Percentiles rank a stretch among this genome's conserved stretches.
phyloP scores from a whole-genome alignment of 2,113 vertebrate species.

The Petaurus breviceps region DNA sequence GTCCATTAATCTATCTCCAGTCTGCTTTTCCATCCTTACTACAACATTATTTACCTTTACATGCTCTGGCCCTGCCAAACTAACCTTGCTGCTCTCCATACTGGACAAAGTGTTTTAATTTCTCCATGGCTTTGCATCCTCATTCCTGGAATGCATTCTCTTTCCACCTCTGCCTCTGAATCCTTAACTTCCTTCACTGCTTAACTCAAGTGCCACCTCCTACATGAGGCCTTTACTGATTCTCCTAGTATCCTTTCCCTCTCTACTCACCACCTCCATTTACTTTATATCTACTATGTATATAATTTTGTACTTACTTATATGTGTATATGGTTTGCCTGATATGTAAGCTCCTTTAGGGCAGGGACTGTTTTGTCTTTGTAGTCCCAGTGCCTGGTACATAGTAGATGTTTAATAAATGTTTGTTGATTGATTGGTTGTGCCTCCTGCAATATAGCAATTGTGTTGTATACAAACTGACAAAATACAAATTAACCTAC shows the following conservation, averaged over 20 bases:
- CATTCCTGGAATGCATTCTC: not conserved
- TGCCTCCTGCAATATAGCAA: constrained; percentile 38
- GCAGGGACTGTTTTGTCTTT: not conserved
- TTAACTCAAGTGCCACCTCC: not conserved
- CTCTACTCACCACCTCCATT: not conserved
- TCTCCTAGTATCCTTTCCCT: not conserved
- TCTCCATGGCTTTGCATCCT: not conserved
- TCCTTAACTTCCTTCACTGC: not conserved
- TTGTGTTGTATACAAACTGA: constrained; percentile 53
- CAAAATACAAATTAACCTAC: constrained; percentile 28
- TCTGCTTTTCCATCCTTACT: not conserved
- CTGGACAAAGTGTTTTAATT: not conserved
- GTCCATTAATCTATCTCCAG: not conserved
- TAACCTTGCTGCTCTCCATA: not conserved
- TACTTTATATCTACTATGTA: not conserved
- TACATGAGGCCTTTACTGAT: not conserved
- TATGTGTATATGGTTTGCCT: not conserved
- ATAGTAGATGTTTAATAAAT: not conserved
- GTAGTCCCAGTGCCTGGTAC: not conserved
- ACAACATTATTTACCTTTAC: not conserved
- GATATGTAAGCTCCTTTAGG: not conserved
- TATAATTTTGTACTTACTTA: not conserved
- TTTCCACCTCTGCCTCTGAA: not conserved
- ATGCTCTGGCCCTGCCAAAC: not conserved
- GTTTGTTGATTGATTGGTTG: not conserved